Base-by-base conservation (phyloP, 2,888 invertebrate species). In the Drosophila barbarae region DNA sequence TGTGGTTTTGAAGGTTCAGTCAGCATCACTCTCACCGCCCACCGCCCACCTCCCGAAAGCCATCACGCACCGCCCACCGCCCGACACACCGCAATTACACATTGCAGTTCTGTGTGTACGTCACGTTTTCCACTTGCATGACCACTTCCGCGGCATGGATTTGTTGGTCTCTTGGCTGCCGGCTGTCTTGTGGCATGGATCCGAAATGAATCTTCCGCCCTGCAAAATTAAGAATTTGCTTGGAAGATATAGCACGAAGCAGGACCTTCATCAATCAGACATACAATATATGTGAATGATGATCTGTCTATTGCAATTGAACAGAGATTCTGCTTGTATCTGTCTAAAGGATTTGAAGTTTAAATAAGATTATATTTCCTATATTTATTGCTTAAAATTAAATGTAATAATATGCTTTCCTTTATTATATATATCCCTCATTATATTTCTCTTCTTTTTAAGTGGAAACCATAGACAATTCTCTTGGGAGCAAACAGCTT, bases 111-210 rank as follows among this genome's bases (percentile, higher is more conserved):
- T 32, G 51, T 32, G 55, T 46, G 58, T 63, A 54, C 35, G 71
- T 76, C 73, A 73, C 70, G 66, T 63, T 74, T 74, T 63, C 53
- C 72, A 74, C 42, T 52, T 54, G 52, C 47, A 52, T 59, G 58
- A 49, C 59, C 69, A 51, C 77, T 72, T 76, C 76, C 76, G 76
- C 68, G 49, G 51, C 56, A 26, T 35, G 64, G 71, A 35, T 67
- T 67, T 32, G 35, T 49, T 58, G 67, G 41, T 57, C 60, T 61
- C 71, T 68, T 71, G 63, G 64, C 65, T 28, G 60, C 23, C 49
- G 42, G 9, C 47, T 38, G 61, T 61, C 61, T 63, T 41, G 28
- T 49, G 35, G 32, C 23, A 38, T 30, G 13, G 34, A 23, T 10
- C 28, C 42, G 21, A 44, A 34, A 47, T 41, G 39, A 34, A 12